phyloP scores from a whole-genome alignment of 2,113 vertebrate species.

The Menura novaehollandiae region DNA sequence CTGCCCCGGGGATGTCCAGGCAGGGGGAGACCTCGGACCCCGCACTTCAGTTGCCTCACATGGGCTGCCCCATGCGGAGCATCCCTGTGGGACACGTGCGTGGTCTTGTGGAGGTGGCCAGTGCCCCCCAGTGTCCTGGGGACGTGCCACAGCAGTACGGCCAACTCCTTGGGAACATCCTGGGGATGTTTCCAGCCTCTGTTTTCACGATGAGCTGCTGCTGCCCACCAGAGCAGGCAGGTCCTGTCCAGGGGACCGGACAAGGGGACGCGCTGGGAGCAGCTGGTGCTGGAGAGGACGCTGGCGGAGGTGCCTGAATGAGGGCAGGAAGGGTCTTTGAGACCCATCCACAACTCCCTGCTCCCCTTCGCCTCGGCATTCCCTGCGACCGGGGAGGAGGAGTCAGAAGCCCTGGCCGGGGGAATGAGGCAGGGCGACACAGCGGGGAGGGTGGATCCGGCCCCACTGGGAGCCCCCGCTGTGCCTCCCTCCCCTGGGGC shows the following conservation, averaged over 20 bases:
- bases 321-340: neutral
- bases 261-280: neutral
- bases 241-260: neutral
- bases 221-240: neutral
- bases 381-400: too few relatives aligned
- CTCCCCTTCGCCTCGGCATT: neutral
- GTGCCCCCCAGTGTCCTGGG: neutral
- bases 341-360: rapidly evolving
- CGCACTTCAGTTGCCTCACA: neutral
- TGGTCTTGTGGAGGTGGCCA: neutral
- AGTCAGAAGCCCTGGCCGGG: rapidly evolving
- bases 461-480: rapidly evolving
- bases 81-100: neutral
- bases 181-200: neutral
- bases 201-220: neutral
- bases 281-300: neutral
- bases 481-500: too few relatives aligned
- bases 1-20: neutral
- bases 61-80: neutral
- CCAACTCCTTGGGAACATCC: neutral
- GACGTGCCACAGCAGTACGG: neutral
- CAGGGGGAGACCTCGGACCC: neutral
- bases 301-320: neutral
- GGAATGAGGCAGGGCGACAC: rapidly evolving
- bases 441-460: too few relatives aligned